phyloP scores from a whole-genome alignment of 2,888 invertebrate genomes.

The Caenorhabditis afra region DNA sequence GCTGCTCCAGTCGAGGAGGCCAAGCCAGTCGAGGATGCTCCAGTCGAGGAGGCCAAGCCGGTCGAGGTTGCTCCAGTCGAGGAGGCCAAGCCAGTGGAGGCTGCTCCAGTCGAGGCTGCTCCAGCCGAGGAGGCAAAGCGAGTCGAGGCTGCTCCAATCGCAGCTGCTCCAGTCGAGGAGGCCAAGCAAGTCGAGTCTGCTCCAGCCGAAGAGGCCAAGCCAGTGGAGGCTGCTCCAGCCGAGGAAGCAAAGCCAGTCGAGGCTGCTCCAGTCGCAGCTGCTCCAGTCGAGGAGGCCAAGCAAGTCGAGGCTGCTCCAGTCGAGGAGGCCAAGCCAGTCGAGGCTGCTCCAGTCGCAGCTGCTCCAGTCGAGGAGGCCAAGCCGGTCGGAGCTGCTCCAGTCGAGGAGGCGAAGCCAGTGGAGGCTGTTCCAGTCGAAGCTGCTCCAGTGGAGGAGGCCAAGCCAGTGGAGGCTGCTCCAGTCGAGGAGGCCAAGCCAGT shows the following conservation, averaged over 20 bases:
- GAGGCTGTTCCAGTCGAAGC: conserved; percentile 5
- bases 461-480: conserved; percentile 21
- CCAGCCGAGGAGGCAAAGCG: conserved; percentile 20
- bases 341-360: conserved; percentile 21
- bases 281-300: background rate
- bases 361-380: conserved; percentile 9
- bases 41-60: too few species aligned
- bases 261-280: conserved; percentile 9
- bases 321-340: conserved; percentile 6
- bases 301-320: conserved; percentile 9
- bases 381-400: conserved; percentile 20
- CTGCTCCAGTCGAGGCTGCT: conserved; percentile 7
- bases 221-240: too few species aligned
- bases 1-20: too few species aligned
- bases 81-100: too few species aligned
- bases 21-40: too few species aligned
- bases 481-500: too few species aligned
- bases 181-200: too few species aligned
- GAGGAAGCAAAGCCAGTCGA: background rate
- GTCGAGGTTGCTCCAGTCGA: background rate
- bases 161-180: too few species aligned
- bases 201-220: too few species aligned
- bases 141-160: conserved; percentile 29
- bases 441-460: conserved; percentile 20
- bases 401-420: too few species aligned